phyloP scores from a whole-genome alignment of 2,888 invertebrate genomes.

The Theretra japonica region DNA sequence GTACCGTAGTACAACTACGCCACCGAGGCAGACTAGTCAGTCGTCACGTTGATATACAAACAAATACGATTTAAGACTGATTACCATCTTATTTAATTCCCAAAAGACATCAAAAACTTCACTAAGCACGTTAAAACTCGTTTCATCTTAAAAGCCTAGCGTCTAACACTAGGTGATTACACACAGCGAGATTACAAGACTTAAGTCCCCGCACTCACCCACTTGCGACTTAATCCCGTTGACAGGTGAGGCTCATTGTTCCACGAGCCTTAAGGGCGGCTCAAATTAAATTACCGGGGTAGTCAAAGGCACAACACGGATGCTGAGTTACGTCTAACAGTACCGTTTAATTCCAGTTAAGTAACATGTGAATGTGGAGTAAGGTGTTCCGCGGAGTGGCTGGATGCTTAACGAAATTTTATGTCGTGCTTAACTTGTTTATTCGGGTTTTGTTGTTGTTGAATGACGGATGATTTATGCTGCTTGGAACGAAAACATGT shows the following conservation, averaged over 20 bases:
- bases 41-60: too few species aligned
- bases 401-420: constrained; percentile 5
- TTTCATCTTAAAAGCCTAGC: constrained; percentile 4
- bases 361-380: not conserved
- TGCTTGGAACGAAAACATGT: too few species aligned
- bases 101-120: not conserved
- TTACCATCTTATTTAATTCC: not conserved
- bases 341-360: constrained; percentile 37
- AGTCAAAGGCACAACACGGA: constrained; percentile 38
- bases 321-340: constrained; percentile 33
- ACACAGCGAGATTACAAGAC: constrained; percentile 7
- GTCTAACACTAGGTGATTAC: constrained; percentile 11
- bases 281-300: constrained; percentile 32
- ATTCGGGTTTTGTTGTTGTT: not conserved
- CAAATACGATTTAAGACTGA: too few species aligned
- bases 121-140: not conserved
- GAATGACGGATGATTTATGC: not conserved
- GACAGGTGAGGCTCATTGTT: constrained; percentile 23
- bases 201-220: constrained; percentile 17
- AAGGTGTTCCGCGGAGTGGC: not conserved
- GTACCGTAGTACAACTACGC: too few species aligned
- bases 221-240: constrained; percentile 22
- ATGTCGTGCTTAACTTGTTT: constrained; percentile 10
- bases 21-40: too few species aligned
- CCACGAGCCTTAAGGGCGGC: constrained; percentile 25